A percentile compares a stretch with the other conserved stretches of the same genome.
phyloP scores from a whole-genome alignment of 2,888 invertebrate species.

The Drosophila cracens region DNA sequence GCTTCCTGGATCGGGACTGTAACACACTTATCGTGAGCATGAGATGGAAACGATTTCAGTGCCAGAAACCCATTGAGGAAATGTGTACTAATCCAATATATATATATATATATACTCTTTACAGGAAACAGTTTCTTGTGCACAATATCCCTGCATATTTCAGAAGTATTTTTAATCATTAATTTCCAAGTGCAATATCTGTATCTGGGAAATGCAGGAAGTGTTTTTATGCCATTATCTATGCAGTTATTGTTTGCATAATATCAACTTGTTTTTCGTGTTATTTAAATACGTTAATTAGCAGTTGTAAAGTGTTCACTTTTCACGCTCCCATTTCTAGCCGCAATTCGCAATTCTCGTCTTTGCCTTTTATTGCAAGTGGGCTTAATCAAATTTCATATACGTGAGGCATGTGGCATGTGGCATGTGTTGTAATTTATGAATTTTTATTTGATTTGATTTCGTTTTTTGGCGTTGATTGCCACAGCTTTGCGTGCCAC shows the following conservation, averaged over 20 bases:
- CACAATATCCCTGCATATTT: neutral
- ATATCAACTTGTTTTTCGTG: neutral
- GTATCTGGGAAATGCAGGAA: conserved; percentile 1
- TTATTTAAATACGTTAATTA: neutral
- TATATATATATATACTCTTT: neutral
- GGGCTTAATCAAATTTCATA: conserved; percentile 54
- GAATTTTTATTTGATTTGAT: conserved; percentile 63
- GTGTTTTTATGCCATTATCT: neutral
- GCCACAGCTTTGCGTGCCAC: conserved; percentile 51
- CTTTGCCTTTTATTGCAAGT: conserved; percentile 39
- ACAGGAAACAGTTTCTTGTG: neutral
- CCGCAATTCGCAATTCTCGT: conserved; percentile 11
- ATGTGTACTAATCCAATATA: neutral
- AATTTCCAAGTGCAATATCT: neutral
- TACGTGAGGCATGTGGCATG: conserved; percentile 57
- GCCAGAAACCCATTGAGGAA: conserved; percentile 30
- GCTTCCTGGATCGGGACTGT: conserved; percentile 34
- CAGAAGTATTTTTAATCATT: neutral
- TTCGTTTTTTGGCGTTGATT: conserved; percentile 71
- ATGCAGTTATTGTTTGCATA: conserved; percentile 1
- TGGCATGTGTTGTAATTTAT: conserved; percentile 60
- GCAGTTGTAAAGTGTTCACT: neutral
- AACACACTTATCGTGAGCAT: conserved; percentile 19
- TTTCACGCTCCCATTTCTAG: conserved; percentile 45
- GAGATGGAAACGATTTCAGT: conserved; percentile 24